A percentile compares a stretch with the other conserved stretches of the same genome.
Conservation (phyloP, 2,113 vertebrate genomes). For the Eira barbara region DNA sequence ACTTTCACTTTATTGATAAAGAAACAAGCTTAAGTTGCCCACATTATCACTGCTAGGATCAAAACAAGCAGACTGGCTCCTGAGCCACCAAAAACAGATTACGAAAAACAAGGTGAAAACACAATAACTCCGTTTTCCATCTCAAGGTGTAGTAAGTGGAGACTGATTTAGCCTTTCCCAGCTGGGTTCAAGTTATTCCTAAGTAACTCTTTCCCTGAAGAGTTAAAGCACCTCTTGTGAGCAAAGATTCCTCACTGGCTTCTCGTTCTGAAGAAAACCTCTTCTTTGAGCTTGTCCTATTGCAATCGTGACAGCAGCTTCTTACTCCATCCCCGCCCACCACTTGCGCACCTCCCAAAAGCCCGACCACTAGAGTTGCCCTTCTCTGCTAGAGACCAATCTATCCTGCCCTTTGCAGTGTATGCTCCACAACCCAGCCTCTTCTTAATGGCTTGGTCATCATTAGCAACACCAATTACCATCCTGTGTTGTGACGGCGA, state of each 20-base stretch:
- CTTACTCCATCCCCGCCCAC: not conserved
- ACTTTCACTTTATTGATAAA: not conserved
- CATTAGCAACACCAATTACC: not conserved
- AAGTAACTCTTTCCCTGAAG: not conserved
- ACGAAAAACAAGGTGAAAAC: not conserved
- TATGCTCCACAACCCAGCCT: not conserved
- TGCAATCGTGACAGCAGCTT: not conserved
- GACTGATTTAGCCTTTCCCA: not conserved
- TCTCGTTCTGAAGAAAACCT: slow-evolving; percentile 3
- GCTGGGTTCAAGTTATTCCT: not conserved
- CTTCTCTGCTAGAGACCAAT: not conserved
- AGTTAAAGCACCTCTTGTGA: not conserved
- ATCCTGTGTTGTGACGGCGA: not conserved
- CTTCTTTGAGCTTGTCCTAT: not conserved
- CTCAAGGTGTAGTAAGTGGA: not conserved
- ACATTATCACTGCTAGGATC: not conserved
- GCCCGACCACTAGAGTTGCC: not conserved
- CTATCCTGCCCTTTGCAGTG: not conserved
- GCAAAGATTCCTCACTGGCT: not conserved
- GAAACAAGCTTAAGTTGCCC: not conserved
- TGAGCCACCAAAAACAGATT: not conserved
- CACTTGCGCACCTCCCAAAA: not conserved
- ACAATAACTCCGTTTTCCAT: not conserved
- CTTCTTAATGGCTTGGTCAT: not conserved
- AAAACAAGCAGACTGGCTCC: not conserved